Conservation (phyloP, 2,113 vertebrate species). For the Chroicocephalus ridibundus region DNA sequence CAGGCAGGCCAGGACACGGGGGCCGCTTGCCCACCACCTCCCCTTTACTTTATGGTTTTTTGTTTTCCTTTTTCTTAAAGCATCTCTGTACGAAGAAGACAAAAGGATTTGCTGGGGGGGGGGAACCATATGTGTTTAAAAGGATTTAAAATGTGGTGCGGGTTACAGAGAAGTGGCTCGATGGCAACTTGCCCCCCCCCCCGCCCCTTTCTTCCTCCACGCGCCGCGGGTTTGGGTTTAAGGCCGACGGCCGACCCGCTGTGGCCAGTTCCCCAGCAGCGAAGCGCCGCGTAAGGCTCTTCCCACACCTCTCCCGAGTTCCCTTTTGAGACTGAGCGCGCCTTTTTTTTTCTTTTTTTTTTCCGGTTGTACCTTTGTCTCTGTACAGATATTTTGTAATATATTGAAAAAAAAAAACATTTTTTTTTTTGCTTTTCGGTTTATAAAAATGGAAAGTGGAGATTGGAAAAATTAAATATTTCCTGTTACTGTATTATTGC, state of each 20-base stretch:
- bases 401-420: constrained; percentile 63
- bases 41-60: rapidly evolving
- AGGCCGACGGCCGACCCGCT: background rate
- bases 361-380: constrained; percentile 79
- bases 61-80: background rate
- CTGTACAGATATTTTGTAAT: constrained; percentile 95
- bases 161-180: background rate
- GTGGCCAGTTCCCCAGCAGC: constrained; percentile 59
- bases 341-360: constrained; percentile 72
- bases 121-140: background rate
- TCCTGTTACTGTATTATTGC: constrained; percentile 71
- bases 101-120: background rate
- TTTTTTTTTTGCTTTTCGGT: constrained; percentile 78
- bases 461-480: constrained; percentile 81
- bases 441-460: constrained; percentile 89
- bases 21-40: background rate
- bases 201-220: background rate
- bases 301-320: constrained; percentile 39
- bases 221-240: background rate
- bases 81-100: constrained; percentile 14
- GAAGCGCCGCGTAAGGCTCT: constrained; percentile 59
- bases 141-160: background rate
- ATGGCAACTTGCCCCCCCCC: background rate
- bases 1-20: background rate
- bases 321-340: constrained; percentile 72